Evolutionary conservation across 2,888 invertebrate species (phyloP).

Genomic region (Perizoma flavofasciatum): DNA sequence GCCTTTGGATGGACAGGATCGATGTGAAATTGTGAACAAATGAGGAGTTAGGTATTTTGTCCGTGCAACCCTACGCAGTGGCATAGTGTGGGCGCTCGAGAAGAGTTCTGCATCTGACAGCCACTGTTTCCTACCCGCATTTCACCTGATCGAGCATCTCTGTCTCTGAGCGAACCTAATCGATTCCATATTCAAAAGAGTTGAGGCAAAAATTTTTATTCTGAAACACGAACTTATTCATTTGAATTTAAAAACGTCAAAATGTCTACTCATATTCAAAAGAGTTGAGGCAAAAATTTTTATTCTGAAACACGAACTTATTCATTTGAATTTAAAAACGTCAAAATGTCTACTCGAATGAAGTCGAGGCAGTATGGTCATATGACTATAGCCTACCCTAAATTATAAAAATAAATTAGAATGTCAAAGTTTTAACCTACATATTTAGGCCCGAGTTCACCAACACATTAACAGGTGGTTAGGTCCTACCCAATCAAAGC

Average conservation of each 20-base stretch:
- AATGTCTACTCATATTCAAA: constrained; percentile 16
- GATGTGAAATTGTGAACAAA: background rate
- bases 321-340: too few relatives aligned
- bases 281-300: constrained; percentile 9
- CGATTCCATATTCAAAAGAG: constrained; percentile 25
- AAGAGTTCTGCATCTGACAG: constrained; percentile 46
- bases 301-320: background rate
- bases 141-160: constrained; percentile 44
- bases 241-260: too few relatives aligned
- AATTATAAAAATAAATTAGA: too few relatives aligned
- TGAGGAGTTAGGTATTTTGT: background rate
- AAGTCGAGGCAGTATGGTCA: too few relatives aligned
- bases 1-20: too few relatives aligned
- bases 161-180: constrained; percentile 43
- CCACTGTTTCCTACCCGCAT: constrained; percentile 39
- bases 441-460: too few relatives aligned
- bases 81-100: constrained; percentile 24
- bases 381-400: too few relatives aligned
- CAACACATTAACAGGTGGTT: too few relatives aligned
- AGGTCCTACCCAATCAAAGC: too few relatives aligned
- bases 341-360: background rate
- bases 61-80: constrained; percentile 19
- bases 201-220: constrained; percentile 7
- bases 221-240: background rate
- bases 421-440: too few relatives aligned